phyloP scores from a whole-genome alignment of 2,888 invertebrate genomes.

The Volucella inflata region DNA sequence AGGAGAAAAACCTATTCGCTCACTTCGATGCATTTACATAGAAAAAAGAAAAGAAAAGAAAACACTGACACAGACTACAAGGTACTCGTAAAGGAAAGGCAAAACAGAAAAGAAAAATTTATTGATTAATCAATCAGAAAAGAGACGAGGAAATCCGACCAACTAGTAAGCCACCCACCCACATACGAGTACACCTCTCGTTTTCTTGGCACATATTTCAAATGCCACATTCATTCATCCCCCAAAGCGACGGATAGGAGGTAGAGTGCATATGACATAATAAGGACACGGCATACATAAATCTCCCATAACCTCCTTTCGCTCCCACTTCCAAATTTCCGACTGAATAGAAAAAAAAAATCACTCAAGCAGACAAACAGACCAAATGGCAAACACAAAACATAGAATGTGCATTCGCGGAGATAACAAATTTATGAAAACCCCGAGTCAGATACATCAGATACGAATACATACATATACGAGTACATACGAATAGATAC shows the following conservation, averaged over 20 bases:
- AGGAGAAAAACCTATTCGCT: constrained; percentile 17
- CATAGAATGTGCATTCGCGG: constrained; percentile 49
- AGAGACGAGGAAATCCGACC: background rate
- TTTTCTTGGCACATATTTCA: constrained; percentile 54
- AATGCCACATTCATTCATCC: constrained; percentile 40
- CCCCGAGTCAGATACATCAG: background rate
- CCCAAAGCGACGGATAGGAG: background rate
- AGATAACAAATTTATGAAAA: constrained; percentile 53
- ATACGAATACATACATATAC: no score
- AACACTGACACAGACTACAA: background rate
- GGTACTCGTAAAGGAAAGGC: no score
- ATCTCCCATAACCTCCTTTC: constrained; percentile 10
- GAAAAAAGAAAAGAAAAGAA: constrained; percentile 16
- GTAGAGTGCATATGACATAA: constrained; percentile 60
- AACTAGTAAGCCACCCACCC: background rate
- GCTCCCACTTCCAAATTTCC: background rate
- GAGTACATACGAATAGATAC: no score
- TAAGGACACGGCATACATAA: constrained; percentile 48
- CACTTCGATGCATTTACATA: constrained; percentile 36
- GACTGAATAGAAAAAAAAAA: constrained; percentile 1
- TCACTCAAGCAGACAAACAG: background rate
- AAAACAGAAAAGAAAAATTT: constrained; percentile 20
- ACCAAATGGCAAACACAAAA: constrained; percentile 8
- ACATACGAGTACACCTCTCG: background rate
- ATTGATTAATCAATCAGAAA: constrained; percentile 62